Percentiles rank a stretch among this genome's conserved stretches.
Evolutionary conservation across 1,140 invertebrate species (phyloP).

Genomic region (Camponotus pennsylvanicus): DNA sequence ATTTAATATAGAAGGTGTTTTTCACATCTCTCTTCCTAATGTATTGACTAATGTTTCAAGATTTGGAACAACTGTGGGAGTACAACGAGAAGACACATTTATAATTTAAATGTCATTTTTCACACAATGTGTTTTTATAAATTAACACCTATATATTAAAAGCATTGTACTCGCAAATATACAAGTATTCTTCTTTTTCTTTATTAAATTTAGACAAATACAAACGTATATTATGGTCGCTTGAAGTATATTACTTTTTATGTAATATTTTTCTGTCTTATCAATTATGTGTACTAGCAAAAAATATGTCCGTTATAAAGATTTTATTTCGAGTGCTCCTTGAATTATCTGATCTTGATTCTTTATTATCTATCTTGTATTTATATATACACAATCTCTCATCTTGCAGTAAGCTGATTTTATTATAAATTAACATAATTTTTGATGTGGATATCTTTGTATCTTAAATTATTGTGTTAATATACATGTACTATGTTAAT

Average conservation of each 20-base stretch:
- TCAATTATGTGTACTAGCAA: not conserved
- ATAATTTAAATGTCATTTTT: slow-evolving; percentile 50
- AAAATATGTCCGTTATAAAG: slow-evolving; percentile 10
- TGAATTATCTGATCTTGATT: slow-evolving; percentile 17
- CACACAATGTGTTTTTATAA: slow-evolving; percentile 25
- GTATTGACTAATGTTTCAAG: slow-evolving; percentile 52
- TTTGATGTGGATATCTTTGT: slow-evolving; percentile 28
- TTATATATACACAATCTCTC: not conserved
- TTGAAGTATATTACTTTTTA: not conserved
- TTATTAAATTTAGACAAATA: slow-evolving; percentile 16
- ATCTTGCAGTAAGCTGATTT: slow-evolving; percentile 22
- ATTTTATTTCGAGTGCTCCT: slow-evolving; percentile 20
- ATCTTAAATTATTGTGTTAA: slow-evolving; percentile 14
- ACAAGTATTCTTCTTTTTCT: not conserved
- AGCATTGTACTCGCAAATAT: slow-evolving; percentile 4
- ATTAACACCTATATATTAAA: not conserved
- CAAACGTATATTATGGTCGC: not conserved
- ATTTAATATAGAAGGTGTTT: slow-evolving; percentile 37
- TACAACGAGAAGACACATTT: slow-evolving; percentile 51
- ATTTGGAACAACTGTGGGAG: slow-evolving; percentile 56
- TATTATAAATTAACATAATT: slow-evolving; percentile 28
- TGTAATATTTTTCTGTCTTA: slow-evolving; percentile 9
- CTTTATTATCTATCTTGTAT: slow-evolving; percentile 9
- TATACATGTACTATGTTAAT: not conserved
- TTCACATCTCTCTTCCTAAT: slow-evolving; percentile 27